Conservation (phyloP, 2,888 invertebrate species). For the Heliconius aoede region DNA sequence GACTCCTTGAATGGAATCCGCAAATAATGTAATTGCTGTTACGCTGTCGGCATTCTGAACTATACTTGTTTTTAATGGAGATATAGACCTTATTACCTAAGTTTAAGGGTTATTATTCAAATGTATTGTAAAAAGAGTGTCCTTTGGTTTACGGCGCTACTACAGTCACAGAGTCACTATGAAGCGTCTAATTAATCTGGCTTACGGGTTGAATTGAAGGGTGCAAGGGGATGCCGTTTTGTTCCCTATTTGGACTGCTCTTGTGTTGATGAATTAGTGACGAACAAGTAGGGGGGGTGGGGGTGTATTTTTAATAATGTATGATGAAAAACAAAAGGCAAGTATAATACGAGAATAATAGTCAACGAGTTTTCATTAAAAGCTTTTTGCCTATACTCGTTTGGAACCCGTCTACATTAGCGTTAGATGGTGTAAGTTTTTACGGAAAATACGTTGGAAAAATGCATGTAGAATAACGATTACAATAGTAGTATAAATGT, state of each 20-base stretch:
- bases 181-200: constrained; percentile 72
- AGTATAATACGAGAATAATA: background rate
- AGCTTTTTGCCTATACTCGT: constrained; percentile 3
- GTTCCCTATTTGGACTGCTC: constrained; percentile 44
- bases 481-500: background rate
- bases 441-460: background rate
- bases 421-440: background rate
- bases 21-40: constrained; percentile 44
- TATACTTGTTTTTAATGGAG: constrained; percentile 5
- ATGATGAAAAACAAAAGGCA: constrained; percentile 32
- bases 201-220: constrained; percentile 48
- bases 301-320: constrained; percentile 34
- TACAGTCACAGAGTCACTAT: constrained; percentile 59
- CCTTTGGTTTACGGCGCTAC: constrained; percentile 51
- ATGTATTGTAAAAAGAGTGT: constrained; percentile 32
- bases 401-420: background rate
- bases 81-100: background rate
- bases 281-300: constrained; percentile 41
- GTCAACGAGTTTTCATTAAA: background rate
- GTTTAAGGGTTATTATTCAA: constrained; percentile 11
- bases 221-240: constrained; percentile 41
- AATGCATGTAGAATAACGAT: background rate
- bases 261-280: constrained; percentile 44
- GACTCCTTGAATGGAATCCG: constrained; percentile 41
- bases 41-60: constrained; percentile 12